Conservation (phyloP, 2,888 invertebrate genomes). For the Aspidiotus rigidus region DNA sequence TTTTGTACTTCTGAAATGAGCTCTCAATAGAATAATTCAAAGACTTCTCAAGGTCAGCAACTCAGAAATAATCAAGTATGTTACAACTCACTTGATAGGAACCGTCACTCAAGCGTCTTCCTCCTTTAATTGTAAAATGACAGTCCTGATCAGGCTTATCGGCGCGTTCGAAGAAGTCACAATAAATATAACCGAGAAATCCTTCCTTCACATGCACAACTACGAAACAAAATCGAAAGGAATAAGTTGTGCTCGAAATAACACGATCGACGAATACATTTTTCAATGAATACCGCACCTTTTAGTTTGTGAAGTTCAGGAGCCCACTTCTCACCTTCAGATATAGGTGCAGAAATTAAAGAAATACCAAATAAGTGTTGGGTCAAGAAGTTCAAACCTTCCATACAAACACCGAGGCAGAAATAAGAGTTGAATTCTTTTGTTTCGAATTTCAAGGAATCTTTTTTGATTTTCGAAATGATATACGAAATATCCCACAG, state of each 20-base stretch:
- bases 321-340: constrained; percentile 77
- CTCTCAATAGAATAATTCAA: not conserved
- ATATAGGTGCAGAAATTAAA: constrained; percentile 60
- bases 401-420: constrained; percentile 91
- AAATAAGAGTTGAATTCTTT: constrained; percentile 75
- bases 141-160: constrained; percentile 97
- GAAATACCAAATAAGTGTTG: constrained; percentile 71
- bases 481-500: constrained; percentile 86
- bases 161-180: constrained; percentile 85
- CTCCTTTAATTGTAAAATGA: constrained; percentile 96
- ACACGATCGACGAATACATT: not conserved
- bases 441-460: constrained; percentile 58
- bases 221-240: constrained; percentile 38
- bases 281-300: constrained; percentile 39
- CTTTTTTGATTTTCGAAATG: constrained; percentile 61
- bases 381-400: constrained; percentile 85
- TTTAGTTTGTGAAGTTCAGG: constrained; percentile 83
- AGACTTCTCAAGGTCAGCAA: no score
- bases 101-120: constrained; percentile 66
- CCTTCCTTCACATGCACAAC: constrained; percentile 74
- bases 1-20: not conserved
- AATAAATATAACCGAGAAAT: constrained; percentile 85
- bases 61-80: no score
- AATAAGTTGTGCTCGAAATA: not conserved
- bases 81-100: constrained; percentile 59